Conservation (phyloP, 2,888 invertebrate species). For the Tachina lurida region DNA sequence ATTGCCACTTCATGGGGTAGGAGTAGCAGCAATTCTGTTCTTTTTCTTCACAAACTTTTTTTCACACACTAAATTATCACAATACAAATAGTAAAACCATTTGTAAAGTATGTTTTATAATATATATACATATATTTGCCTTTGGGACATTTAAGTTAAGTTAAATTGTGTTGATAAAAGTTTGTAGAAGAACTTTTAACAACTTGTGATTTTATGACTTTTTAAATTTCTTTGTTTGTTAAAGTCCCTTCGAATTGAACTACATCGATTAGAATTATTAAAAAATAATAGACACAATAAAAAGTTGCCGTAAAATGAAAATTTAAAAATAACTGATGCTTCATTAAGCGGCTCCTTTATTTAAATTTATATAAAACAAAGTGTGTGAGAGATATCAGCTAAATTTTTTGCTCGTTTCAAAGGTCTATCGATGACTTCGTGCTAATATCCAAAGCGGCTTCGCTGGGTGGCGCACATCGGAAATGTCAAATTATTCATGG, state of each 20-base stretch:
- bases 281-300: not conserved
- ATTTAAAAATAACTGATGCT: too few species aligned
- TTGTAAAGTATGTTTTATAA: conserved; percentile 22
- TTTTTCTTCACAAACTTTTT: conserved; percentile 18
- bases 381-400: too few species aligned
- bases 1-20: conserved; percentile 5
- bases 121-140: conserved; percentile 11
- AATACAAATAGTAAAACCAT: not conserved
- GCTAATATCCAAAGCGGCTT: too few species aligned
- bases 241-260: conserved; percentile 1
- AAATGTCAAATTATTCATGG: too few species aligned
- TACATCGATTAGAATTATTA: not conserved
- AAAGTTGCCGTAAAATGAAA: not conserved
- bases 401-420: too few species aligned
- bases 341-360: too few species aligned
- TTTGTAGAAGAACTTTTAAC: conserved; percentile 51
- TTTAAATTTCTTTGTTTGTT: conserved; percentile 15
- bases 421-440: too few species aligned
- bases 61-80: conserved; percentile 19
- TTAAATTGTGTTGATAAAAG: conserved; percentile 55
- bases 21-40: not conserved
- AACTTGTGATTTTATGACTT: conserved; percentile 51
- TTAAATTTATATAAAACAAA: too few species aligned
- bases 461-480: too few species aligned
- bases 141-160: conserved; percentile 43